Conservation (phyloP, 1,140 invertebrate species). For the Micrasema minimum region DNA sequence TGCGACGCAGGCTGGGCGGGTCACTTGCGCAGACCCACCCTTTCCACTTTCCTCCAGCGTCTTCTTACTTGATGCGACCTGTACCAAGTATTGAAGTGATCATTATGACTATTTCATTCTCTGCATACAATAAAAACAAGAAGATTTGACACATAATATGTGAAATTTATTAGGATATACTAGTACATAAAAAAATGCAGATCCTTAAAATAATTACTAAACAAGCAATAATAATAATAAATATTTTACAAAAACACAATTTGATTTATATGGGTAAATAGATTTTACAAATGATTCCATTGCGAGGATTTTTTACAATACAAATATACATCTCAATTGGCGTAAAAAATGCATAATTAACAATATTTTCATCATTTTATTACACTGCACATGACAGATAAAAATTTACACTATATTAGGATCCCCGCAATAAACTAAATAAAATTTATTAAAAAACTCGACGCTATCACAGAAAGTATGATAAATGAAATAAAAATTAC, state of each 20-base stretch:
- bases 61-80: too few species aligned
- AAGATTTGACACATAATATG: constrained; percentile 37
- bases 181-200: constrained; percentile 51
- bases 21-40: too few species aligned
- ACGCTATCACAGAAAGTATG: constrained; percentile 54
- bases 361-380: constrained; percentile 44
- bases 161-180: constrained; percentile 51
- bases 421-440: constrained; percentile 35
- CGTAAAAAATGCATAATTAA: constrained; percentile 43
- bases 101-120: too few species aligned
- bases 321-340: constrained; percentile 46
- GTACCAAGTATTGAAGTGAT: too few species aligned
- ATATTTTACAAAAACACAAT: constrained; percentile 53
- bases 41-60: too few species aligned
- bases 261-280: constrained; percentile 38
- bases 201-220: constrained; percentile 52
- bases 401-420: constrained; percentile 44
- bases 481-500: constrained; percentile 52
- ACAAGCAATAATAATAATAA: constrained; percentile 54
- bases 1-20: too few species aligned
- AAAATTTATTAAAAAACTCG: constrained; percentile 45
- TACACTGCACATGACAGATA: constrained; percentile 44
- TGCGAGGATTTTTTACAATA: constrained; percentile 49
- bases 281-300: constrained; percentile 13
- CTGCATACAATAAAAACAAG: neutral